Conservation (phyloP, 2,888 invertebrate genomes). For the Slavum lentiscoides region DNA sequence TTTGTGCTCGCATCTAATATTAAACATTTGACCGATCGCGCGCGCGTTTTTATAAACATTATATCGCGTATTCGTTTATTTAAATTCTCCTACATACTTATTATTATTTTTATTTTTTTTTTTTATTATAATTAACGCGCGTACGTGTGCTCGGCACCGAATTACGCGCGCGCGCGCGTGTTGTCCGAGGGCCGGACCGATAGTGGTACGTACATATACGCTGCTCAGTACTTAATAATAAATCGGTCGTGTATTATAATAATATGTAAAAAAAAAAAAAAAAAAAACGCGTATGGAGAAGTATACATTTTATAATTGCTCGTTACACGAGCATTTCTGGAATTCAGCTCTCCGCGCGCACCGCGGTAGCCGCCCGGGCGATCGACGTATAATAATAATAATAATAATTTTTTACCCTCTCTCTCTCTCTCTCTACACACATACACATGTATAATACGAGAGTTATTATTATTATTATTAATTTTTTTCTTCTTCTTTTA, state of each 20-base stretch:
- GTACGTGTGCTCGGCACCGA: slow-evolving; percentile 48
- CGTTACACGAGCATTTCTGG: slow-evolving; percentile 35
- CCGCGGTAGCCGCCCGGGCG: slow-evolving; percentile 29
- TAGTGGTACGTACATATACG: background rate
- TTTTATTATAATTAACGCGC: slow-evolving; percentile 40
- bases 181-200: slow-evolving; percentile 23
- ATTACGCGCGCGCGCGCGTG: slow-evolving; percentile 49
- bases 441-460: background rate
- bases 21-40: no score
- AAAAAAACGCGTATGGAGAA: background rate
- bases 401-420: slow-evolving; percentile 18
- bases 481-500: no score
- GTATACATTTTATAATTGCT: slow-evolving; percentile 39
- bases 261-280: no score
- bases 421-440: no score
- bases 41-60: no score
- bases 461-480: slow-evolving; percentile 36
- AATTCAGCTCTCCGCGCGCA: slow-evolving; percentile 24
- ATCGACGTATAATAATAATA: slow-evolving; percentile 5
- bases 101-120: background rate
- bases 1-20: no score
- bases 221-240: slow-evolving; percentile 16
- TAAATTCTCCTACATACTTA: no score
- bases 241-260: slow-evolving; percentile 7
- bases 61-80: no score